Conservation (phyloP, 2,113 vertebrate species). For the Kryptolebias marmoratus region DNA sequence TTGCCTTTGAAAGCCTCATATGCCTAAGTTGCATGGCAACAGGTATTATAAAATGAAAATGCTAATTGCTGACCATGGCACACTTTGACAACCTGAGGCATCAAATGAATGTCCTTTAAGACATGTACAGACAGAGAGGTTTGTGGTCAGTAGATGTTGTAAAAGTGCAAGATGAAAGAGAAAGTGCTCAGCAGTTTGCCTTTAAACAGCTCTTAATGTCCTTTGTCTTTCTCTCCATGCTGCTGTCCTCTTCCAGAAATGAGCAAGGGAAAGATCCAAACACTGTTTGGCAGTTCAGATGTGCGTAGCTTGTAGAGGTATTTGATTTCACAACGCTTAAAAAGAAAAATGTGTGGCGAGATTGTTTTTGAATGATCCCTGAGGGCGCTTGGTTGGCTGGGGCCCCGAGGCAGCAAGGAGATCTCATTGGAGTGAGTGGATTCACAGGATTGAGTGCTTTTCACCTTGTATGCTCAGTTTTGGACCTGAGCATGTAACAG, state of each 20-base stretch:
- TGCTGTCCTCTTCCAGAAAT: slow-evolving; percentile 2
- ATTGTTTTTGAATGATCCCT: slow-evolving; percentile 54
- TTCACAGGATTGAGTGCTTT: not conserved
- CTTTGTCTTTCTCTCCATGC: slow-evolving; percentile 30
- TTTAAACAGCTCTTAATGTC: slow-evolving; percentile 29
- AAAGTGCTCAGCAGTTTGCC: slow-evolving; percentile 12
- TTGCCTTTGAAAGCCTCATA: slow-evolving; percentile 21
- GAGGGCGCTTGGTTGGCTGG: slow-evolving; percentile 38
- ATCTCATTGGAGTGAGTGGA: slow-evolving; percentile 10
- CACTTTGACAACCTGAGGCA: slow-evolving; percentile 2
- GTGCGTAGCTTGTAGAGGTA: slow-evolving; percentile 57
- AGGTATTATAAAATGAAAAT: slow-evolving; percentile 32
- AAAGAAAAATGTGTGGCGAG: slow-evolving; percentile 64
- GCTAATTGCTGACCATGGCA: slow-evolving; percentile 24
- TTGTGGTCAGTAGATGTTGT: not conserved
- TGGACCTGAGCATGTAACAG: slow-evolving; percentile 2
- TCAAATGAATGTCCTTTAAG: slow-evolving; percentile 11
- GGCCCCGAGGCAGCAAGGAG: slow-evolving; percentile 40
- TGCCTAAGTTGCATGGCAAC: slow-evolving; percentile 25
- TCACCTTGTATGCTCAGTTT: not conserved
- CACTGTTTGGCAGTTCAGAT: slow-evolving; percentile 57
- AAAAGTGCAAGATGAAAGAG: slow-evolving; percentile 32
- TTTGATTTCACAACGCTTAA: slow-evolving; percentile 71
- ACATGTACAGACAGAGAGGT: slow-evolving; percentile 6
- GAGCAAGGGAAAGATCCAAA: slow-evolving; percentile 36